phyloP scores from a whole-genome alignment of 2,113 vertebrate species.

The Stigmatopora nigra region DNA sequence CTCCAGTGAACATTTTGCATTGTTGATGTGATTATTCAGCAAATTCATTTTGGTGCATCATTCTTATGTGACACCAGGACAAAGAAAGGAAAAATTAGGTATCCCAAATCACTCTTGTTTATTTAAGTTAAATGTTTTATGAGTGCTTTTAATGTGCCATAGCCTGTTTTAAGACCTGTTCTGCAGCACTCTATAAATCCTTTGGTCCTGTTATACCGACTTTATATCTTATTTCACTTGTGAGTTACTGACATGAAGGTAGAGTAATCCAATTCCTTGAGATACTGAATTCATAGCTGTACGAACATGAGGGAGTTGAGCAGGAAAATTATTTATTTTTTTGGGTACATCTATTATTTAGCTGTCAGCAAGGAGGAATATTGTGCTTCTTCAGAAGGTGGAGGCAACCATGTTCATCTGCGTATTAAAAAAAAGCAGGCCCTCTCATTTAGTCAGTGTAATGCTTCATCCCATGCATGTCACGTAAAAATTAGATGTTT shows the following conservation, averaged over 20 bases:
- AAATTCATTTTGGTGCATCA: slow-evolving; percentile 20
- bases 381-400: slow-evolving; percentile 51
- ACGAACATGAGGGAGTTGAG: slow-evolving; percentile 54
- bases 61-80: slow-evolving; percentile 9
- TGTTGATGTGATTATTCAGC: slow-evolving; percentile 25
- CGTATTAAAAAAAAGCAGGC: slow-evolving; percentile 26
- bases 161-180: slow-evolving; percentile 41
- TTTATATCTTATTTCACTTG: slow-evolving; percentile 51
- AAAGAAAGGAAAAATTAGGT: slow-evolving; percentile 8
- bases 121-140: slow-evolving; percentile 43
- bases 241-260: slow-evolving; percentile 34
- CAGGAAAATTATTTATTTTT: slow-evolving; percentile 52
- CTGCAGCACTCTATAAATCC: slow-evolving; percentile 41
- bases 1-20: background rate
- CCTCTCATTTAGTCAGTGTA: too few species aligned
- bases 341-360: slow-evolving; percentile 66
- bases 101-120: slow-evolving; percentile 33
- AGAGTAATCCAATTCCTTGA: slow-evolving; percentile 50
- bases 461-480: slow-evolving; percentile 30
- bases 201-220: slow-evolving; percentile 20
- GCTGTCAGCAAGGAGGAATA: slow-evolving; percentile 62
- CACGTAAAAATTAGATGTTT: slow-evolving; percentile 35
- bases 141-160: slow-evolving; percentile 42
- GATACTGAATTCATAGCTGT: slow-evolving; percentile 49
- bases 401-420: slow-evolving; percentile 36